These are phyloP conservation scores for Alfaro cultratus DNA, from an alignment of 2,797 vertebrate species.

Conservation along the genomic window DNA sequence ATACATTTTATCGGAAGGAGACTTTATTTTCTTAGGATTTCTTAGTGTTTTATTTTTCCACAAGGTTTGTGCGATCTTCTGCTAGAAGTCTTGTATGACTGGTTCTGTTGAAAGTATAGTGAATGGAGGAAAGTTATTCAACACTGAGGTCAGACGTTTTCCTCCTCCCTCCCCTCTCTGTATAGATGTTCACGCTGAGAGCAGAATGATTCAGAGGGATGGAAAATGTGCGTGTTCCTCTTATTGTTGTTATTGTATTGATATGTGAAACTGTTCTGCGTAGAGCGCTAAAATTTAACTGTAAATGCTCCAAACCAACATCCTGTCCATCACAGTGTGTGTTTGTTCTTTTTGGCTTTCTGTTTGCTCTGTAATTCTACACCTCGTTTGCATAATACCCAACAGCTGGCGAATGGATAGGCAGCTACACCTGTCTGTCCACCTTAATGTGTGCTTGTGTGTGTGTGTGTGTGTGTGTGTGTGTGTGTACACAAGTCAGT, in stretches of 20 bases:
- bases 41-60: background rate
- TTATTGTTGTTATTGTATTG: constrained; percentile 7
- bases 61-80: background rate
- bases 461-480: constrained; percentile 11
- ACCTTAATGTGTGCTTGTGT: constrained; percentile 55
- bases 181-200: constrained; percentile 1
- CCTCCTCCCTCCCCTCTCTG: constrained; percentile 17
- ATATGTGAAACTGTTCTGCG: constrained; percentile 20
- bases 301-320: constrained; percentile 18
- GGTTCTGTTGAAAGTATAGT: constrained; percentile 29
- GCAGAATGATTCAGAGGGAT: constrained; percentile 14
- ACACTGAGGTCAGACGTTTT: constrained; percentile 50
- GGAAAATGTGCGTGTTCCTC: constrained; percentile 19
- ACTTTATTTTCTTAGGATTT: background rate
- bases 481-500: constrained; percentile 13
- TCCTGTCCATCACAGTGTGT: constrained; percentile 33
- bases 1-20: background rate
- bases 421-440: constrained; percentile 70
- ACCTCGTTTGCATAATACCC: constrained; percentile 77
- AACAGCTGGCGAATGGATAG: constrained; percentile 77
- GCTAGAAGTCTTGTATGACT: constrained; percentile 27
- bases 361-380: constrained; percentile 81
- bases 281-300: constrained; percentile 32
- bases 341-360: constrained; percentile 64
- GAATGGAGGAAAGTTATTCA: constrained; percentile 49